A percentile compares a stretch with the other conserved stretches of the same genome.
Conservation (phyloP, 2,888 invertebrate species). For the Melipona beecheii region DNA sequence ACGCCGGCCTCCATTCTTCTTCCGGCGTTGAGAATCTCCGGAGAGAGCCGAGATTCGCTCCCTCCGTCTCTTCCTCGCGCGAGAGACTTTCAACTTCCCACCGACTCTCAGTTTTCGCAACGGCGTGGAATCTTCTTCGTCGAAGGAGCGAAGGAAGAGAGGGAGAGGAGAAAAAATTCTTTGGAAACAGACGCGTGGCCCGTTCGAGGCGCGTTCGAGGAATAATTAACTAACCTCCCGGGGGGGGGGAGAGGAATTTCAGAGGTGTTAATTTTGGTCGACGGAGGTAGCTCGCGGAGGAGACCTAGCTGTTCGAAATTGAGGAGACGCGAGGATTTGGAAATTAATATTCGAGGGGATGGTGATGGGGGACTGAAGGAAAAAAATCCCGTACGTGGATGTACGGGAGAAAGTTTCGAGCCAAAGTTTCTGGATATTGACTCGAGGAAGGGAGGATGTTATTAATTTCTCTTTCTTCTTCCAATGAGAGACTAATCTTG, state of each 20-base stretch:
- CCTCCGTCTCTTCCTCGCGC: neutral
- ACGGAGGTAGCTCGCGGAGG: neutral
- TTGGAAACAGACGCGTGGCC: neutral
- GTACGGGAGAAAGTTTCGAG: too few species aligned
- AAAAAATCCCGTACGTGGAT: too few species aligned
- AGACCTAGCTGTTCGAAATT: too few species aligned
- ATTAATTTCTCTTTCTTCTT: too few species aligned
- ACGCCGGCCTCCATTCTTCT: conserved; percentile 33
- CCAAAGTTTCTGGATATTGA: too few species aligned
- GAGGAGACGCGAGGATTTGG: neutral
- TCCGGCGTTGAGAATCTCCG: neutral
- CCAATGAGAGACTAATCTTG: neutral
- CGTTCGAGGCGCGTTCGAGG: too few species aligned
- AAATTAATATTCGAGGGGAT: neutral
- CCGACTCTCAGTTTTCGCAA: conserved; percentile 7
- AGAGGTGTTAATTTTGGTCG: neutral
- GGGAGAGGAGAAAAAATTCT: too few species aligned
- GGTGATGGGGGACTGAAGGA: neutral
- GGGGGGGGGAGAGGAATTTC: neutral
- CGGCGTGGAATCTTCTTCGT: neutral
- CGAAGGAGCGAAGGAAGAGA: too few species aligned
- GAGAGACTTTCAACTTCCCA: conserved; percentile 23
- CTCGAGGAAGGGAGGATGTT: too few species aligned
- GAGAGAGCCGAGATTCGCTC: neutral
- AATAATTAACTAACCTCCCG: neutral